Base-by-base conservation (phyloP, 1,140 invertebrate genomes). In the Bombus superbus region DNA sequence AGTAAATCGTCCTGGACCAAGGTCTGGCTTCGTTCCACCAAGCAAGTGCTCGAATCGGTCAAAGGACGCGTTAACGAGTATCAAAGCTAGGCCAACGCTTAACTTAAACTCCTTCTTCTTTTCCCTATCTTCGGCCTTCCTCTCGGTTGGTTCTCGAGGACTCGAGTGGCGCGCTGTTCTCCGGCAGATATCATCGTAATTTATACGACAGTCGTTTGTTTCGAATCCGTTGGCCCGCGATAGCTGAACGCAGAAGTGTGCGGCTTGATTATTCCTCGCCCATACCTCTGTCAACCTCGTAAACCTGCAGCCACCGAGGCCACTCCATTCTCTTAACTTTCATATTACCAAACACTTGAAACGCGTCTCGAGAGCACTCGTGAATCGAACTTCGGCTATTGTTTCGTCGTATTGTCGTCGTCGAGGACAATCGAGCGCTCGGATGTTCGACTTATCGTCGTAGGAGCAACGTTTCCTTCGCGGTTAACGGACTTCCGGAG, bases 131-230 rank as follows among this genome's bases (percentile, higher is more conserved):
- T 62, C 4, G 28, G 10, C 22, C 59, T 62, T 44, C 75, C 53
- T 78, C 68, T 57, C n/a, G 40, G 47, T 35, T 32, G 64, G 64
- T 89, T 22, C 73, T 85, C 85, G 44, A 59, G 62, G 73, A 81
- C 78, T 78, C 81, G 77, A 81, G 81, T 74, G 71, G 83, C 71
- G 42, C 74, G 15, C 73, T 38, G 40, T 81, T 81, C 72, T 74
- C 72, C 44, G 42, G 64, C 77, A 88, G 90, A 91, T 91, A 91
- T 89, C 85, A 85, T 89, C 89, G 90, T 91, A 91, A 91, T 91
- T 91, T 91, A 91, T 91, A 81, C 86, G 83, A 73, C 78, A 68
- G 77, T 86, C 87, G 81, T 91, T 91, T 90, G 89, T 86, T 88
- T 90, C 84, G 81, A 35, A 64, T 47, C 79, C n/a, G 83, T 86